Base-by-base conservation (phyloP, 2,797 vertebrate species). In the Fistularia tabacaria region DNA sequence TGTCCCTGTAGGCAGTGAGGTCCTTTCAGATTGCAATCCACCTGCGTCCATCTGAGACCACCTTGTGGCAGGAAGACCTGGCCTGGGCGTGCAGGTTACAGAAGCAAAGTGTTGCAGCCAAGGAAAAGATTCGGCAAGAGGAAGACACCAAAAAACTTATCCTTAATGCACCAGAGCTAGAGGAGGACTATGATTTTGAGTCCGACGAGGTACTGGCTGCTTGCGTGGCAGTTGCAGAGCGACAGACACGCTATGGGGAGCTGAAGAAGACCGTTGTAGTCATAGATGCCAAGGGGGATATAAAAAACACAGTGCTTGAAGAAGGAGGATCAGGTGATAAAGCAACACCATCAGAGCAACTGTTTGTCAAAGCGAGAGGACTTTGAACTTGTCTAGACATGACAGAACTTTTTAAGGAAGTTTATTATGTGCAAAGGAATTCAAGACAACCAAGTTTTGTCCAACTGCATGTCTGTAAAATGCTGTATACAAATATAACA, bases 101-200 rank as follows among this genome's bases (percentile, higher is more conserved):
- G 44, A 87, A 90, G 50, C 92, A 93, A 67, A 88, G 93, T 57
- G 66, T 64, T 36, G 89, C 86, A 1, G 84, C 88, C 8, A 48
- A 73, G 55, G 86, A 88, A 73, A 90, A 80, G 59, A 65, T 72
- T 6, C 76, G 66, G 9, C 59, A 76, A n/a, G 78, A 81, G 14
- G 91, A 93, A 51, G 78, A 87, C 5, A 67, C 87, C 3, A 58
- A 67, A 1, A 74, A 72, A 14, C 80, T 70, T 48, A 64, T 90
- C 38, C 73, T 87, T 0, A 62, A 88, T 1, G 87, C 83, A 8
- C 91, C 92, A 0, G 93, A 93, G 82, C 85, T 93, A 0, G 81
- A 94, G 59, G 91, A 88, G n/a, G 95, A 99, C 82, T 98, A 94
- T 74, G 95, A 98, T 77, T 99, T 97, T 65, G 97, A 99, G 86